Evolutionary conservation across 35 echinoderm and acorn worm genomes (phyloP), one percentile per base, ranked within the genome.

Genomic region (Ophioderma brevispina): DNA sequence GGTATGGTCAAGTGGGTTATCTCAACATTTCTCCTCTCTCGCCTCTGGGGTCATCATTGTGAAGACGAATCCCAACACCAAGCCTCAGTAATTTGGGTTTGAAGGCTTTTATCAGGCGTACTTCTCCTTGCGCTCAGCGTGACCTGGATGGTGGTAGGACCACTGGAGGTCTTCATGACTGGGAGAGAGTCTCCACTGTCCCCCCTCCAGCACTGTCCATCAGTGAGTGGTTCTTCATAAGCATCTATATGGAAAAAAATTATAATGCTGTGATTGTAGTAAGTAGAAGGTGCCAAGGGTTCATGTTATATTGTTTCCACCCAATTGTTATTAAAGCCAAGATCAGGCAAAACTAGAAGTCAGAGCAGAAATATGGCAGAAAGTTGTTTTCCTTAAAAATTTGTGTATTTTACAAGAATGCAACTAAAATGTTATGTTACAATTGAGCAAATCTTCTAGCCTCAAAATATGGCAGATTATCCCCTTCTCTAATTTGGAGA

Each of bases 71-170:
- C 25, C 35, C 56, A 39, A 98, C 33, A 33, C 96, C 96, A 8
- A 98, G 80, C 41, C 89, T 86, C 31, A 76, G 37, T 33, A 98
- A 46, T 46, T 88, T 94, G 19, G 37, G 32, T 31, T 37, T 49
- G 76, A 89, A 98, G 18, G 82, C 87, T 52, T 82, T 21, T 30
- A 93, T 35, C 23, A 98, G 77, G 4, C 90, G 35, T 0, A 87
- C 34, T 35, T 98, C 89, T 78, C 76, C 77, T n/a, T 30, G 59
- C 33, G 21, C 86, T 80, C 3, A 92, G 49, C 28, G 37, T 42
- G 34, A 98, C 40, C 19, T 38, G 52, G 18, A 98, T 8, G 96
- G 92, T 78, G 96, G 96, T 10, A 85, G 82, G 0, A 98, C 82
- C 15, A 15, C n/a, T 49, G 33, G 92, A 94, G 32, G 92, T 85